A percentile compares a stretch with the other conserved stretches of the same genome.
Conservation (phyloP, 1,140 invertebrate species). For the Nephila pilipes region DNA sequence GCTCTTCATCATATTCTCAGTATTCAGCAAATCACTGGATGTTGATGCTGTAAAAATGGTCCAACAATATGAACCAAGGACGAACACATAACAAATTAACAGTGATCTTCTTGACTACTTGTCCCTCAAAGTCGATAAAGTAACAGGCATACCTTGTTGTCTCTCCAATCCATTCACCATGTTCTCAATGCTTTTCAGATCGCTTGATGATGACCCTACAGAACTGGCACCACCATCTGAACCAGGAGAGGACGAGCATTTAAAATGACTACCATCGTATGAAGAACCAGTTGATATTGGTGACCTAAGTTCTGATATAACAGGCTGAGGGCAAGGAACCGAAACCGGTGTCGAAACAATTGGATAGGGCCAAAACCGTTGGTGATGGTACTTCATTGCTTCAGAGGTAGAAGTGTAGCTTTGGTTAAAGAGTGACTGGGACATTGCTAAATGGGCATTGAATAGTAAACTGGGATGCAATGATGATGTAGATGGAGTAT, state of each 20-base stretch:
- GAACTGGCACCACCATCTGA: conserved; percentile 71
- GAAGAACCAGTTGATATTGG: conserved; percentile 54
- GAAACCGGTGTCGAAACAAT: conserved; percentile 43
- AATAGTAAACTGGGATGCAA: conserved; percentile 54
- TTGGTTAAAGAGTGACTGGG: conserved; percentile 69
- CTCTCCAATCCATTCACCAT: conserved; percentile 95
- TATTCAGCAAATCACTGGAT: too few relatives aligned
- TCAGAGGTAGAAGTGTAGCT: conserved; percentile 48
- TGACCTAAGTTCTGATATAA: conserved; percentile 38
- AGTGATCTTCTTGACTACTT: conserved; percentile 24
- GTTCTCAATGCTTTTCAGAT: conserved; percentile 96
- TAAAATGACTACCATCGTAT: conserved; percentile 59
- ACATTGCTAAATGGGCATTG: conserved; percentile 73
- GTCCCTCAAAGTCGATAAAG: conserved; percentile 68
- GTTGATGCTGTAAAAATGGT: too few relatives aligned
- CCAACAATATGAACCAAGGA: too few relatives aligned
- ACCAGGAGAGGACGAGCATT: conserved; percentile 66
- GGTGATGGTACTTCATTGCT: conserved; percentile 44
- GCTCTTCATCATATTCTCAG: too few relatives aligned
- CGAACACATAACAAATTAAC: too few relatives aligned
- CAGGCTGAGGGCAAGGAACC: conserved; percentile 15
- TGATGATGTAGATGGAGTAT: conserved; percentile 30
- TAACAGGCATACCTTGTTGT: conserved; percentile 78
- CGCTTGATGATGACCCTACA: conserved; percentile 81
- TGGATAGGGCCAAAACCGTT: conserved; percentile 73